Evolutionary conservation across 1,140 invertebrate genomes (phyloP), one percentile per base, ranked within the genome.

Genomic region (Cotesia typhae): DNA sequence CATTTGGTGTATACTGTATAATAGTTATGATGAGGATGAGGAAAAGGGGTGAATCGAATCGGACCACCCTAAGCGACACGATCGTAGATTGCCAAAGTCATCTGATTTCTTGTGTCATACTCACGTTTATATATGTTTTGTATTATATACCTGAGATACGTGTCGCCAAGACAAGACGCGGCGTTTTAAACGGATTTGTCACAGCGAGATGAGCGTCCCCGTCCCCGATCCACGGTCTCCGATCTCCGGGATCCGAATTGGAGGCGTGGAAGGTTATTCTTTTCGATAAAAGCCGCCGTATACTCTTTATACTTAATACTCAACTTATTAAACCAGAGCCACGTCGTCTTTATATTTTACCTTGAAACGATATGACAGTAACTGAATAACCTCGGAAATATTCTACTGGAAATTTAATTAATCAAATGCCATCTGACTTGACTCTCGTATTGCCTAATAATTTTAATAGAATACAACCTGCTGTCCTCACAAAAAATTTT

Each of bases 131-230:
- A 66, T 35, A 35, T 64, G 38, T 66, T 41, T 17, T 70, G 41
- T 61, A 61, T 65, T 71, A 60, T 74, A 71, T 53, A 68, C 65
- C 57, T 66, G 17, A 12, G 37, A 66, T 63, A 63, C 60, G 64
- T 66, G 64, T 66, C 59, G 59, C 60, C 47, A 47, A 67, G 53
- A 71, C 17, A 64, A 37, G 64, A 68, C 60, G 77, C 76, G 72
- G 77, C 73, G 74, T 70, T 78, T 80, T 81, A 71, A 81, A 79
- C 66, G 80, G 76, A 81, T 81, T 81, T 81, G 78, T 81, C 80
- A 78, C 75, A 79, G 73, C 61, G 68, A 75, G 72, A 74, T 74
- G 67, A 74, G 71, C 67, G 64, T 73, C 66, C 61, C 63, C 38
- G 65, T 53, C 28, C 28, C 28, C 28, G 28, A 28, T 28, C 28